Evolutionary conservation across 2,888 invertebrate genomes (phyloP).

Genomic region (Eudasyphora cyanicolor): DNA sequence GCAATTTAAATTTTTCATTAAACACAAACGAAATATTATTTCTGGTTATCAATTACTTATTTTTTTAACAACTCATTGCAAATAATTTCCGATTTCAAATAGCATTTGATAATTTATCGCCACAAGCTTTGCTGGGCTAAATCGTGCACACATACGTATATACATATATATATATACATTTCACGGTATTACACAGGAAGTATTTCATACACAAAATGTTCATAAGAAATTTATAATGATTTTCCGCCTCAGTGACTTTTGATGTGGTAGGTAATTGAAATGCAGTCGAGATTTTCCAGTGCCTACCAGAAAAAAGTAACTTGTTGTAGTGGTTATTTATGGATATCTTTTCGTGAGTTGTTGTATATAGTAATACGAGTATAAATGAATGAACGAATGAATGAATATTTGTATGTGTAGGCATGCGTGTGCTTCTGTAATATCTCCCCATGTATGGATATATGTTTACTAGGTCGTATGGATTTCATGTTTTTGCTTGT

Average conservation of each 20-base stretch:
- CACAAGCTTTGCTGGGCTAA: background rate
- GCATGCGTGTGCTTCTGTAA: too few relatives aligned
- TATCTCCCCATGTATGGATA: too few relatives aligned
- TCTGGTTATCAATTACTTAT: too few relatives aligned
- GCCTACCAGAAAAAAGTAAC: constrained; percentile 46
- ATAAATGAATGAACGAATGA: too few relatives aligned
- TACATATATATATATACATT: background rate
- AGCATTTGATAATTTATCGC: background rate
- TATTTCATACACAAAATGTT: constrained; percentile 65
- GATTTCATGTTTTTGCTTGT: too few relatives aligned
- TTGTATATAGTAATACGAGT: background rate
- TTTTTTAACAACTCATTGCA: too few relatives aligned
- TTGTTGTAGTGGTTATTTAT: constrained; percentile 35
- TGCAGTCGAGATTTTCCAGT: constrained; percentile 75
- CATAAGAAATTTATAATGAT: constrained; percentile 79
- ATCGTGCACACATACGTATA: background rate
- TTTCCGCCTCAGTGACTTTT: constrained; percentile 77
- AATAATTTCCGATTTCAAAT: too few relatives aligned
- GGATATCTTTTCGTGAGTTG: constrained; percentile 11
- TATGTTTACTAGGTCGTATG: too few relatives aligned
- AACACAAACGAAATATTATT: too few relatives aligned
- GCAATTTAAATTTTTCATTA: too few relatives aligned
- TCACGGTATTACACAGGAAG: constrained; percentile 45
- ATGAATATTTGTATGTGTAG: background rate
- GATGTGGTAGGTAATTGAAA: constrained; percentile 78